Evolutionary conservation across 2,888 invertebrate species (phyloP).

Genomic region (Tridacna crocea): DNA sequence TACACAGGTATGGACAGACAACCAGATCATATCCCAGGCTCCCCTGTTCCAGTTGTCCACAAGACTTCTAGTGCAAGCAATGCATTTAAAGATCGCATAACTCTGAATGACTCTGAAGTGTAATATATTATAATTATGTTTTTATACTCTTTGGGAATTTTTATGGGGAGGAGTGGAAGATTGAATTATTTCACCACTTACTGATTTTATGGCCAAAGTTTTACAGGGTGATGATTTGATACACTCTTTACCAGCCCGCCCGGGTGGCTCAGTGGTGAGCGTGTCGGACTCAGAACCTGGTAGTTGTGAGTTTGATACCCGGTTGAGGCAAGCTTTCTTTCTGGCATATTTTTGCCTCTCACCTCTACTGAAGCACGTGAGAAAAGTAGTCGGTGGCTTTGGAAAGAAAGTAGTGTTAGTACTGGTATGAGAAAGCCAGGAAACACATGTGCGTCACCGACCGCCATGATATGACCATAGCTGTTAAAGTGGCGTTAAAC

Average conservation of each 20-base stretch:
- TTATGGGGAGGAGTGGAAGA: neutral
- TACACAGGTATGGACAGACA: constrained; percentile 61
- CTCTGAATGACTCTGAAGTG: constrained; percentile 11
- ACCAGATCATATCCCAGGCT: constrained; percentile 26
- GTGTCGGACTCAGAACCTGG: no score
- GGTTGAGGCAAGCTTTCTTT: no score
- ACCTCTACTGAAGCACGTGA: no score
- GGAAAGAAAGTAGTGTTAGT: neutral
- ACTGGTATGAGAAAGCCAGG: neutral
- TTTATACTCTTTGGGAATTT: neutral
- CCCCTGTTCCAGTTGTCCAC: constrained; percentile 63
- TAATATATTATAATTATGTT: constrained; percentile 4
- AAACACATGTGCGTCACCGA: no score
- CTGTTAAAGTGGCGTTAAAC: no score
- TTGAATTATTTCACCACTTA: neutral
- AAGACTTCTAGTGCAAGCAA: constrained; percentile 59
- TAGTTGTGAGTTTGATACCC: no score
- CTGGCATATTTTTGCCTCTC: no score
- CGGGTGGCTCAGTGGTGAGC: no score
- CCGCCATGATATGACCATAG: no score
- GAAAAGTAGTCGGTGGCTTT: no score
- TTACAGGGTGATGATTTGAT: neutral
- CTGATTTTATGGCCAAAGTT: neutral
- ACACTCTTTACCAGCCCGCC: neutral
- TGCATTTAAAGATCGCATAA: constrained; percentile 66